Conservation (phyloP, 1,140 invertebrate species). For the Drosophila serrata region DNA sequence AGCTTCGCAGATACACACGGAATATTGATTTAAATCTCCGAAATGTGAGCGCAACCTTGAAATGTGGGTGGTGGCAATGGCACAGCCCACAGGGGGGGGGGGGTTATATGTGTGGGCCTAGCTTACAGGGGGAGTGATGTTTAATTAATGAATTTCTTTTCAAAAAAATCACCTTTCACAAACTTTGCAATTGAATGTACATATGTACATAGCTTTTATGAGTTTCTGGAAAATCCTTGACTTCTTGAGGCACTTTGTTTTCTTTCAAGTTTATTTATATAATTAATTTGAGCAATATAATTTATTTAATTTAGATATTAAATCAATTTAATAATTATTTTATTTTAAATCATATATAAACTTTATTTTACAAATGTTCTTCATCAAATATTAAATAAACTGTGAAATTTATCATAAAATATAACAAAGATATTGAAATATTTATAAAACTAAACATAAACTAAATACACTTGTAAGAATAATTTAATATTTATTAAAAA, state of each 20-base stretch:
- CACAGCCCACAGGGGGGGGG: background rate
- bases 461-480: too few species aligned
- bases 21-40: constrained; percentile 59
- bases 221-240: background rate
- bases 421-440: too few species aligned
- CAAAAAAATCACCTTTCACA: constrained; percentile 3
- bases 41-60: constrained; percentile 66
- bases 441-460: too few species aligned
- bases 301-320: background rate
- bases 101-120: constrained; percentile 18
- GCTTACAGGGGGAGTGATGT: constrained; percentile 10
- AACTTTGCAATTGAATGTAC: constrained; percentile 6
- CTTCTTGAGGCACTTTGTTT: background rate
- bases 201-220: constrained; percentile 2
- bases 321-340: too few species aligned
- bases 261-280: background rate
- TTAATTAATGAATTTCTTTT: constrained; percentile 30
- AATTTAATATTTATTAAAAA: too few species aligned
- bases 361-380: too few species aligned
- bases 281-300: background rate
- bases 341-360: too few species aligned
- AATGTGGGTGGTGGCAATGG: constrained; percentile 58
- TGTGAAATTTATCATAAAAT: too few species aligned
- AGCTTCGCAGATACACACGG: constrained; percentile 46
- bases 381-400: too few species aligned